phyloP scores from a whole-genome alignment of 2,113 vertebrate genomes.

The Dascyllus trimaculatus region DNA sequence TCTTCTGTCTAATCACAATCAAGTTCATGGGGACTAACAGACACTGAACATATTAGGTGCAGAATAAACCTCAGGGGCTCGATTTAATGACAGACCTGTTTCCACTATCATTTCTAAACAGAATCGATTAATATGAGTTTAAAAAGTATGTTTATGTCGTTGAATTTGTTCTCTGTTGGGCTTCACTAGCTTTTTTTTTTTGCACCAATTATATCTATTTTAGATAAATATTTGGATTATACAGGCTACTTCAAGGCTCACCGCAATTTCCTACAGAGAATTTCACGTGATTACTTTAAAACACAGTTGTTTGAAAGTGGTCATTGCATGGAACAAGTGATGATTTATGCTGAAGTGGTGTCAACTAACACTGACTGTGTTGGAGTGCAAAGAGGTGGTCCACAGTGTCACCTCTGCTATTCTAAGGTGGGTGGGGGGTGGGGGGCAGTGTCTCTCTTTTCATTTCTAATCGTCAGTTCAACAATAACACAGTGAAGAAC shows the following conservation, averaged over 20 bases:
- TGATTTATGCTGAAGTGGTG: conserved; percentile 12
- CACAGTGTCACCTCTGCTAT: conserved; percentile 13
- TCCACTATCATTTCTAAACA: background rate
- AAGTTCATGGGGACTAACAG: conserved; percentile 8
- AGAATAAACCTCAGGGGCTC: background rate
- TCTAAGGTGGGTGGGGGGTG: background rate
- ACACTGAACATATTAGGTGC: conserved; percentile 4
- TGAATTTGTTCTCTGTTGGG: background rate
- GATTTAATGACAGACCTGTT: background rate
- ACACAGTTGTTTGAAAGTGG: background rate
- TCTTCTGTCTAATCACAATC: conserved; percentile 15
- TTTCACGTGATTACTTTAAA: background rate
- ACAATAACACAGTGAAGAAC: conserved; percentile 26
- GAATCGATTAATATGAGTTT: background rate
- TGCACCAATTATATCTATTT: background rate
- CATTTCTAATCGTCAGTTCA: conserved; percentile 5
- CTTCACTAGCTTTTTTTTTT: background rate
- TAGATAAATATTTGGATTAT: background rate
- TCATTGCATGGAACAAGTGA: conserved; percentile 1
- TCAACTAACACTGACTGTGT: conserved; percentile 17
- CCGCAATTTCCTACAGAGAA: background rate
- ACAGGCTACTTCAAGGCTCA: background rate
- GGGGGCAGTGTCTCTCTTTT: conserved; percentile 1
- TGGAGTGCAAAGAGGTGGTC: conserved; percentile 13
- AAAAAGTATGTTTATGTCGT: background rate